A percentile compares a stretch with the other conserved stretches of the same genome.
These are phyloP conservation scores for Dorcus hopei DNA, from an alignment of 2,888 invertebrate species.

Conservation along the genomic window DNA sequence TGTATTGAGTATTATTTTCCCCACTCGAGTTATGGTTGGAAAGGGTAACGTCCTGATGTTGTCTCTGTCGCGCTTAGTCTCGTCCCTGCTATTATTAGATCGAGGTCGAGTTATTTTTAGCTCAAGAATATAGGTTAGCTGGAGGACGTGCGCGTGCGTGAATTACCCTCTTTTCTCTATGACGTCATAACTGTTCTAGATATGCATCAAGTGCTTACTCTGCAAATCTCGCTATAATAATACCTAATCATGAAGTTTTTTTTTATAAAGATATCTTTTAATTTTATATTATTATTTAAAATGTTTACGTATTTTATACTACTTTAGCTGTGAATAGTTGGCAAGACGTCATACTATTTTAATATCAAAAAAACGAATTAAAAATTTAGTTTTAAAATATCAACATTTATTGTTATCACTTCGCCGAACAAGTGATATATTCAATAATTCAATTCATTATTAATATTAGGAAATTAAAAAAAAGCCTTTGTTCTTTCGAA, in stretches of 20 bases:
- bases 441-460: too few species aligned
- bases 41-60: slow-evolving; percentile 36
- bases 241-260: slow-evolving; percentile 26
- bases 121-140: slow-evolving; percentile 44
- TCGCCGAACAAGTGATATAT: too few species aligned
- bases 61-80: slow-evolving; percentile 36
- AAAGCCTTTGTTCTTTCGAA: too few species aligned
- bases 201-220: slow-evolving; percentile 40
- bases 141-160: slow-evolving; percentile 40
- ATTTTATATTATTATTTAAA: background rate
- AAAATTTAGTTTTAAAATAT: background rate
- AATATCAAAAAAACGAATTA: background rate
- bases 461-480: too few species aligned
- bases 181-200: slow-evolving; percentile 58
- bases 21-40: background rate
- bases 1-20: too few species aligned
- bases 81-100: slow-evolving; percentile 50
- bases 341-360: too few species aligned
- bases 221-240: background rate
- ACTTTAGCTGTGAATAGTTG: too few species aligned
- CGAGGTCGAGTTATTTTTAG: slow-evolving; percentile 51
- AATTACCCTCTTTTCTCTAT: slow-evolving; percentile 34
- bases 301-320: background rate
- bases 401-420: too few species aligned
- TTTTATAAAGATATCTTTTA: slow-evolving; percentile 25